Evolutionary conservation across 2,113 vertebrate genomes (phyloP).

Genomic region (Pyrgilauda ruficollis): DNA sequence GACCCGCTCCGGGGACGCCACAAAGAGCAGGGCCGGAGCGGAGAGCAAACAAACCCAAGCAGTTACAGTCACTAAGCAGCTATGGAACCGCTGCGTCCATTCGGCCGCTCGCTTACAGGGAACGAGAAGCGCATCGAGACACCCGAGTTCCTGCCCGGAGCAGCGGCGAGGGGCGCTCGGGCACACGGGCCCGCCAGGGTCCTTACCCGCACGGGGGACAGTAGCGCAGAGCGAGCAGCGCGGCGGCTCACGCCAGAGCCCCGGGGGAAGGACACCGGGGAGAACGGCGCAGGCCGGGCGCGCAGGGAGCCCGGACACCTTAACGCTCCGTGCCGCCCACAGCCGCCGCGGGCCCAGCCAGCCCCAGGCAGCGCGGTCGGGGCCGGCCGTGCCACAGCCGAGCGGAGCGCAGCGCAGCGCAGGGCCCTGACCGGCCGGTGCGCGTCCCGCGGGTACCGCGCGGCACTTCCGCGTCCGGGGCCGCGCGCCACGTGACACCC

Average conservation of each 20-base stretch:
- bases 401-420: not conserved
- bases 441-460: not conserved
- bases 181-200: not conserved
- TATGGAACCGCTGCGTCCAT: accelerated
- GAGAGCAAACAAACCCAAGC: too few species aligned
- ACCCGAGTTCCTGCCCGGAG: accelerated
- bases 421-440: not conserved
- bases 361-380: not conserved
- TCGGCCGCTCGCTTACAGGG: accelerated
- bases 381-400: accelerated
- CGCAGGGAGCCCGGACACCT: not conserved
- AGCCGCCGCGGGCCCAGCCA: not conserved
- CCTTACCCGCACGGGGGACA: not conserved
- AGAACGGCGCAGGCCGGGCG: not conserved
- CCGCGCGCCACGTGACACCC: not conserved
- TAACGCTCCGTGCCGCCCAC: not conserved
- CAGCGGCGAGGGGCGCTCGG: not conserved
- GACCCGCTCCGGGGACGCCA: not conserved
- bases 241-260: not conserved
- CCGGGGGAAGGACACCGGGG: too few species aligned
- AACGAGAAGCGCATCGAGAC: not conserved
- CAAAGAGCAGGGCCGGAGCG: not conserved
- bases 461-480: constrained; percentile 9
- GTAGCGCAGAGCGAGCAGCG: not conserved
- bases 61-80: accelerated